phyloP scores from a whole-genome alignment of 1,140 invertebrate species.

The Mercenaria mercenaria region DNA sequence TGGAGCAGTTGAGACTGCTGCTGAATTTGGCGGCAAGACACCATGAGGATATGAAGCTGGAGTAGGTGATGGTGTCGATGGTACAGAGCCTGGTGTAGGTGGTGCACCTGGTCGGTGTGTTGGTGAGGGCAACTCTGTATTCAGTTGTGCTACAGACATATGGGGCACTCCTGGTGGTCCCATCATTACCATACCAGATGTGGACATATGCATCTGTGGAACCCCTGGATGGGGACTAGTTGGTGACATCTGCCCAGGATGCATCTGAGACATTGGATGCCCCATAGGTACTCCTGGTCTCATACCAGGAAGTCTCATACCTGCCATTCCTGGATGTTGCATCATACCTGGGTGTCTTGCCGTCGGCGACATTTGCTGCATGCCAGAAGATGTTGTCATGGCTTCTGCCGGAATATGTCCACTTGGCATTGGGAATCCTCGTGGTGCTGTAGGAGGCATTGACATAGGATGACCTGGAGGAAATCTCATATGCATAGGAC shows the following conservation, averaged over 20 bases:
- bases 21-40: slow-evolving; percentile 9
- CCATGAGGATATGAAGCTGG: slow-evolving; percentile 51
- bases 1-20: not conserved
- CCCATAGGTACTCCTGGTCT: slow-evolving; percentile 20
- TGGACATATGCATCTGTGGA: slow-evolving; percentile 37
- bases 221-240: slow-evolving; percentile 50
- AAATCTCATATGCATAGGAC: slow-evolving; percentile 44
- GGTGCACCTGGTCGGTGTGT: slow-evolving; percentile 51
- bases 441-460: slow-evolving; percentile 1
- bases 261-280: slow-evolving; percentile 45
- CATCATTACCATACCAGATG: slow-evolving; percentile 44
- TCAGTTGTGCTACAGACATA: slow-evolving; percentile 10
- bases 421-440: slow-evolving; percentile 33
- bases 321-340: slow-evolving; percentile 51
- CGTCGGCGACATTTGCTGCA: slow-evolving; percentile 54
- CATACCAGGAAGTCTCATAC: slow-evolving; percentile 55
- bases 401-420: slow-evolving; percentile 19
- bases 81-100: slow-evolving; percentile 50
- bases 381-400: slow-evolving; percentile 29
- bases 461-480: slow-evolving; percentile 39
- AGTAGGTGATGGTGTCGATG: slow-evolving; percentile 51
- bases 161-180: slow-evolving; percentile 48
- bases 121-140: slow-evolving; percentile 46
- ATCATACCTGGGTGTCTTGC: slow-evolving; percentile 48
- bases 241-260: slow-evolving; percentile 46